Percentiles rank a stretch among this genome's conserved stretches.
Evolutionary conservation across 2,888 invertebrate genomes (phyloP).

Genomic region (Drosophila emarginata): DNA sequence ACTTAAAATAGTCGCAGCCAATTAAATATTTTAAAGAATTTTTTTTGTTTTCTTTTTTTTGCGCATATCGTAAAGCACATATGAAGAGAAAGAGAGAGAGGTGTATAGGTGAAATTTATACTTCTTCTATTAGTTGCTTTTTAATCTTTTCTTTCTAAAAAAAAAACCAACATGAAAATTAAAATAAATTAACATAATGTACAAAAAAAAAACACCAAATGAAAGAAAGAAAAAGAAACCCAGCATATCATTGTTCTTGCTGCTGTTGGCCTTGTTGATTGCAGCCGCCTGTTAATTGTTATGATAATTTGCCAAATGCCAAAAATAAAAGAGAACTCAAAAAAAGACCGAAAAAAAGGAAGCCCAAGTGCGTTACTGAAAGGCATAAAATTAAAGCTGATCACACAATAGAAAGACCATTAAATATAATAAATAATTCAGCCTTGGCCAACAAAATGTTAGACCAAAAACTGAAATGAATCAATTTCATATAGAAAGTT

Average conservation of each 20-base stretch:
- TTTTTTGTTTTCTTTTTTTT: constrained; percentile 8
- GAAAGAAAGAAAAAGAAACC: constrained; percentile 22
- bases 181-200: constrained; percentile 72
- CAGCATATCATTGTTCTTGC: constrained; percentile 47
- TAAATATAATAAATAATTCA: constrained; percentile 9
- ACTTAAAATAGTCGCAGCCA: constrained; percentile 72
- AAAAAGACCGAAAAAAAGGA: constrained; percentile 40
- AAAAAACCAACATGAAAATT: constrained; percentile 46
- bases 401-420: constrained; percentile 18
- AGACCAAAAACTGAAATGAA: constrained; percentile 4
- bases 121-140: constrained; percentile 27
- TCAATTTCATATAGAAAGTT: constrained; percentile 47
- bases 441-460: constrained; percentile 1
- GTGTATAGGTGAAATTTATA: constrained; percentile 39
- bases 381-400: constrained; percentile 10
- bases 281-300: constrained; percentile 67
- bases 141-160: constrained; percentile 45
- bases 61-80: constrained; percentile 18
- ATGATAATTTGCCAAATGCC: constrained; percentile 57
- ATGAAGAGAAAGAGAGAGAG: constrained; percentile 11
- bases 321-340: constrained; percentile 7
- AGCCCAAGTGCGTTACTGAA: constrained; percentile 28
- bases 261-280: constrained; percentile 46
- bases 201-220: constrained; percentile 29
- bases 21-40: constrained; percentile 64